These are phyloP conservation scores for Phyllopteryx taeniolatus DNA, from an alignment of 2,113 vertebrate genomes.

Conservation along the genomic window DNA sequence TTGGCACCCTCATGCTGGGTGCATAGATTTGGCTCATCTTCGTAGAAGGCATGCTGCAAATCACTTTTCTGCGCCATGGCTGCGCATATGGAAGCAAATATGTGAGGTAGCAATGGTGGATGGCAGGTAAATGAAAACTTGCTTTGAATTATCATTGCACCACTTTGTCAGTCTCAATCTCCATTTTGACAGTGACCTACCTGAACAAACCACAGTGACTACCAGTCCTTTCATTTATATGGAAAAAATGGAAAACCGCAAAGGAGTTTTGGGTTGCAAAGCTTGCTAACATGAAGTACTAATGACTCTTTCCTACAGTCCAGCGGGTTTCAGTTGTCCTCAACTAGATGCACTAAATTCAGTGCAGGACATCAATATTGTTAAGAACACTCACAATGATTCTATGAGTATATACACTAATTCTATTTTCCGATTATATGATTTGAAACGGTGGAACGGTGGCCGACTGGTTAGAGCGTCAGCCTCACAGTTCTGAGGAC, in stretches of 20 bases:
- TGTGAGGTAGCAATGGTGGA: constrained; percentile 33
- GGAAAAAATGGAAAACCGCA: not conserved
- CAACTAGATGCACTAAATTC: constrained; percentile 17
- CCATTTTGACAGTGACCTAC: constrained; percentile 32
- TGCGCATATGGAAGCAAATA: constrained; percentile 3
- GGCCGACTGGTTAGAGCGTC: no score
- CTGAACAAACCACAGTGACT: constrained; percentile 22
- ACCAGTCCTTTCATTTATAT: constrained; percentile 23
- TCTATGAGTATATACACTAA: no score
- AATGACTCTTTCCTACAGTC: constrained; percentile 4
- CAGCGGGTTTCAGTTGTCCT: constrained; percentile 25
- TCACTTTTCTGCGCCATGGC: constrained; percentile 14
- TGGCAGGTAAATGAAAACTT: constrained; percentile 59
- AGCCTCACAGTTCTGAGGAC: no score
- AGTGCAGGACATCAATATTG: constrained; percentile 16
- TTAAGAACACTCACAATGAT: not conserved
- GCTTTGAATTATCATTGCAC: constrained; percentile 20
- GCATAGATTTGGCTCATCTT: constrained; percentile 23
- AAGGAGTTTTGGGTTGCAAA: constrained; percentile 30
- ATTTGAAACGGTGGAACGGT: no score
- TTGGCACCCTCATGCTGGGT: constrained; percentile 31
- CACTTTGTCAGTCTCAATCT: constrained; percentile 25
- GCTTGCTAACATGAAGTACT: no score
- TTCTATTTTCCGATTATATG: no score
- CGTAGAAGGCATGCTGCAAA: constrained; percentile 1